Percentiles rank a stretch among this genome's conserved stretches.
Conservation (phyloP, 2,113 vertebrate species). For the Oryzias woworae region DNA sequence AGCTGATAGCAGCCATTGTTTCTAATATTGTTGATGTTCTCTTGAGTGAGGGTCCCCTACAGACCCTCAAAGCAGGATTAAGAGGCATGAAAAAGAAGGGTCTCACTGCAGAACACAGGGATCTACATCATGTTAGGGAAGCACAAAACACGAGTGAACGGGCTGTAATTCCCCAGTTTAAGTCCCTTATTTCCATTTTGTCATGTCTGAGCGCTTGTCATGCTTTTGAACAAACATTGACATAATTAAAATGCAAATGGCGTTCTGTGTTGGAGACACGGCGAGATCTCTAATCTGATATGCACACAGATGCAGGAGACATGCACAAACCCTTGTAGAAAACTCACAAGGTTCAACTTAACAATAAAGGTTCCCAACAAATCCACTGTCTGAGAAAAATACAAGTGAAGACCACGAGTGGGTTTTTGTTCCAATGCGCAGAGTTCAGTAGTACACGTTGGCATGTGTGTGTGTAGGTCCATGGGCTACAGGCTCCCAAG, state of each 20-base stretch:
- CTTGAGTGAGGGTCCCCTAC: constrained; percentile 33
- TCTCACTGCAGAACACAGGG: constrained; percentile 53
- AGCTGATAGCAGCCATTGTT: constrained; percentile 36
- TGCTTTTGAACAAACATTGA: constrained; percentile 82
- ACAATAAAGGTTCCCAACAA: constrained; percentile 48
- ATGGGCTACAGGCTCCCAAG: constrained; percentile 55
- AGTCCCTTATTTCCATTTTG: constrained; percentile 77
- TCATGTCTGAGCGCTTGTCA: constrained; percentile 75
- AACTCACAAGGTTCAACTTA: constrained; percentile 31
- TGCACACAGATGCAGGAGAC: constrained; percentile 50
- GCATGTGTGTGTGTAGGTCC: constrained; percentile 20
- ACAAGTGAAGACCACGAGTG: constrained; percentile 37
- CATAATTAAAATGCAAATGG: constrained; percentile 84
- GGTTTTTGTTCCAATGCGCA: constrained; percentile 43
- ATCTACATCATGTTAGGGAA: constrained; percentile 56
- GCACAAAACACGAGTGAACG: constrained; percentile 57
- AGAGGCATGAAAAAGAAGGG: constrained; percentile 57
- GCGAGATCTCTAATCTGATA: constrained; percentile 73
- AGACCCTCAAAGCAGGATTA: constrained; percentile 48
- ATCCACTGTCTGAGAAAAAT: constrained; percentile 40
- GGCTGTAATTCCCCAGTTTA: constrained; percentile 72
- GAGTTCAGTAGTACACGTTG: constrained; percentile 27
- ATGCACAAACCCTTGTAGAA: constrained; percentile 37
- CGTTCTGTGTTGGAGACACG: constrained; percentile 65
- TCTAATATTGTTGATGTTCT: constrained; percentile 39